Percentiles rank a stretch among this genome's conserved stretches.
phyloP scores from a whole-genome alignment of 2,888 invertebrate species.

The Microchrysa polita region DNA sequence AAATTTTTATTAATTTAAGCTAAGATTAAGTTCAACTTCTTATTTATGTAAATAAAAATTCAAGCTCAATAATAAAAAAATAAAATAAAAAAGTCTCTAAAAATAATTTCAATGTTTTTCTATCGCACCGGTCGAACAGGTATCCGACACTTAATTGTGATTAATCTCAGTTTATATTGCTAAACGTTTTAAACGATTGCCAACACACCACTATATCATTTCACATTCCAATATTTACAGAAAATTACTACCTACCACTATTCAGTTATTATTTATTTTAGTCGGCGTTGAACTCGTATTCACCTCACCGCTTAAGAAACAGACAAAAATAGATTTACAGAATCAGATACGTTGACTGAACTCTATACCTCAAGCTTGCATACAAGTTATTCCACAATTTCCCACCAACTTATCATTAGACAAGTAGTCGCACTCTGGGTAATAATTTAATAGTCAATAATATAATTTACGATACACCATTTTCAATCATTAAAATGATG shows the following conservation, averaged over 20 bases:
- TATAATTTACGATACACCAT: conserved; percentile 19
- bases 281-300: background rate
- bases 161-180: background rate
- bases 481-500: conserved; percentile 33
- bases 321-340: background rate
- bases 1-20: no score
- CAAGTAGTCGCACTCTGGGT: background rate
- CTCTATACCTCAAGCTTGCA: no score
- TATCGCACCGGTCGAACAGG: no score
- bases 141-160: background rate
- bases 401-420: background rate
- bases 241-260: conserved; percentile 18
- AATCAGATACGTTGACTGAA: background rate
- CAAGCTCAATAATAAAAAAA: no score
- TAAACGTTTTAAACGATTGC: conserved; percentile 6
- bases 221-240: conserved; percentile 8
- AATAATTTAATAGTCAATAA: conserved; percentile 37
- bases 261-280: conserved; percentile 7
- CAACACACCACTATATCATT: background rate
- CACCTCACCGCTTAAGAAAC: no score
- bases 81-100: no score
- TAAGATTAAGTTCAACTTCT: no score
- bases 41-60: no score
- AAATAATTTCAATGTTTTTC: no score
- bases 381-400: background rate